Evolutionary conservation across 2,113 vertebrate genomes (phyloP).

Genomic region (Dicerorhinus sumatrensis): DNA sequence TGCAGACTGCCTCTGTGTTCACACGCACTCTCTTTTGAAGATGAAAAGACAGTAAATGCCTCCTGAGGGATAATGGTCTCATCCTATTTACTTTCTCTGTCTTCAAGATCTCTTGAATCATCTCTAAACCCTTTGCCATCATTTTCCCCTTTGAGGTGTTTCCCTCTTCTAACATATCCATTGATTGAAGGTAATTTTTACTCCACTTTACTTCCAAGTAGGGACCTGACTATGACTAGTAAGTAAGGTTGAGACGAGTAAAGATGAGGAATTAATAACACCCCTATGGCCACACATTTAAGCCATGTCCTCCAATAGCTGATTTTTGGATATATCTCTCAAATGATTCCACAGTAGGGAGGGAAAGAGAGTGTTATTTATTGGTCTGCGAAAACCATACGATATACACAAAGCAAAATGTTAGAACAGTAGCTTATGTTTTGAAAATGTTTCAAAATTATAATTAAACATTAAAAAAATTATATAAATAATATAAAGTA

Average conservation of each 20-base stretch:
- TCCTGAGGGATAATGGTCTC: neutral
- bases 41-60: neutral
- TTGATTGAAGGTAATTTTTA: neutral
- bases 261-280: neutral
- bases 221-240: neutral
- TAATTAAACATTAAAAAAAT: neutral
- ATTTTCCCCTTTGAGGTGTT: neutral
- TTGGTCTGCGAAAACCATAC: neutral
- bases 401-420: neutral
- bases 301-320: neutral
- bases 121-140: neutral
- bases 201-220: neutral
- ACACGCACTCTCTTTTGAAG: neutral
- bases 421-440: neutral
- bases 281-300: neutral
- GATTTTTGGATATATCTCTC: neutral
- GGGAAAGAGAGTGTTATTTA: neutral
- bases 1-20: neutral
- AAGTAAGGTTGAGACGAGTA: neutral
- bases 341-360: neutral
- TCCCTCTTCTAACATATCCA: neutral
- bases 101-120: neutral
- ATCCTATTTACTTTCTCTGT: neutral
- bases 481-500: neutral
- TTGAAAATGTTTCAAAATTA: neutral